Conservation (phyloP, 2,113 vertebrate species). For the Triplophysa rosa region DNA sequence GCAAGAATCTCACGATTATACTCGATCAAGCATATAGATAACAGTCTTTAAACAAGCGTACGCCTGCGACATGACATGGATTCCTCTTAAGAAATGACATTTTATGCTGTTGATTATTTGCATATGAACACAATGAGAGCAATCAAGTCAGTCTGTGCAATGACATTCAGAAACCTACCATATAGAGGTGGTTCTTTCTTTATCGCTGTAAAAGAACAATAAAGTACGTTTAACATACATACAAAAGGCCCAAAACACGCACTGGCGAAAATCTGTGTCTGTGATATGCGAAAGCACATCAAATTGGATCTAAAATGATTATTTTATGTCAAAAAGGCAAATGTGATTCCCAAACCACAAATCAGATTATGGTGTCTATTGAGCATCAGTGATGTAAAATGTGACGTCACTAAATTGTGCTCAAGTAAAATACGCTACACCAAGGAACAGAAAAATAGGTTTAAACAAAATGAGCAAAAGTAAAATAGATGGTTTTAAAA, state of each 20-base stretch:
- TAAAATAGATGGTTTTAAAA: no score
- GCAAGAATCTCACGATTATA: constrained; percentile 4
- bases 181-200: constrained; percentile 77
- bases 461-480: neutral
- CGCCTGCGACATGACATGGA: constrained; percentile 16
- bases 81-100: constrained; percentile 15
- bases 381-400: neutral
- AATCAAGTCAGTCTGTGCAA: constrained; percentile 38
- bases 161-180: constrained; percentile 74
- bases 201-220: constrained; percentile 76
- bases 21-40: neutral
- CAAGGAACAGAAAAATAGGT: neutral
- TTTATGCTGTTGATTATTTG: constrained; percentile 20
- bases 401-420: neutral
- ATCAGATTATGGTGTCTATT: neutral
- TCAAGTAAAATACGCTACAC: neutral
- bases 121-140: constrained; percentile 25
- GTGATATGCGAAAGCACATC: constrained; percentile 10
- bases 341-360: constrained; percentile 11
- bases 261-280: constrained; percentile 23
- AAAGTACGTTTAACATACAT: constrained; percentile 52
- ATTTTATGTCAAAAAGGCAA: neutral
- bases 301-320: neutral
- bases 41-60: constrained; percentile 8
- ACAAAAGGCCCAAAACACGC: constrained; percentile 38